Percentiles rank a stretch among this genome's conserved stretches.
phyloP scores from a whole-genome alignment of 2,888 invertebrate genomes.

The Emmelina monodactyla region DNA sequence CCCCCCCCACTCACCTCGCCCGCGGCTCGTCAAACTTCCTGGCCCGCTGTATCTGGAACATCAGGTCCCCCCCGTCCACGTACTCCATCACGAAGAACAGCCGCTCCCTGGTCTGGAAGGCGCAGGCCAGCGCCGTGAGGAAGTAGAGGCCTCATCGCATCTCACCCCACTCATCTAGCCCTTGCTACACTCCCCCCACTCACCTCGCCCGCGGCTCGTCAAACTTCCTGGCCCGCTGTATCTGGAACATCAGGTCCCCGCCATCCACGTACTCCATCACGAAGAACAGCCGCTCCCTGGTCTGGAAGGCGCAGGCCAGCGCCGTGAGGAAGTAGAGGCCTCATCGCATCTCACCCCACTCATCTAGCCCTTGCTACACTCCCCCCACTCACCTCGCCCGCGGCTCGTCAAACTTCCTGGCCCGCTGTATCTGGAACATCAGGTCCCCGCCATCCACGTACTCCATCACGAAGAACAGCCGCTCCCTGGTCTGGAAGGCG shows the following conservation, averaged over 20 bases:
- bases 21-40: slow-evolving; percentile 96
- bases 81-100: slow-evolving; percentile 99
- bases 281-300: slow-evolving; percentile 94
- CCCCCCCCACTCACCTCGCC: no score
- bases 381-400: slow-evolving; percentile 88
- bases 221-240: slow-evolving; percentile 97
- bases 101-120: slow-evolving; percentile 95
- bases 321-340: slow-evolving; percentile 97
- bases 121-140: slow-evolving; percentile 95
- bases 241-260: slow-evolving; percentile 99
- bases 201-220: slow-evolving; percentile 94
- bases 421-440: slow-evolving; percentile 99
- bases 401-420: slow-evolving; percentile 96
- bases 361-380: no score
- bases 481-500: slow-evolving; percentile 96
- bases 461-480: slow-evolving; percentile 99
- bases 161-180: no score
- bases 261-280: slow-evolving; percentile 99
- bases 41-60: slow-evolving; percentile 99
- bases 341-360: no score
- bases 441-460: slow-evolving; percentile 97
- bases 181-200: no score
- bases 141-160: no score
- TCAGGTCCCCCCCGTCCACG: slow-evolving; percentile 96
- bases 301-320: slow-evolving; percentile 97